Percentiles rank a stretch among this genome's conserved stretches.
These are phyloP conservation scores for Hylia prasina DNA, from an alignment of 2,113 vertebrate species.

Conservation along the genomic window DNA sequence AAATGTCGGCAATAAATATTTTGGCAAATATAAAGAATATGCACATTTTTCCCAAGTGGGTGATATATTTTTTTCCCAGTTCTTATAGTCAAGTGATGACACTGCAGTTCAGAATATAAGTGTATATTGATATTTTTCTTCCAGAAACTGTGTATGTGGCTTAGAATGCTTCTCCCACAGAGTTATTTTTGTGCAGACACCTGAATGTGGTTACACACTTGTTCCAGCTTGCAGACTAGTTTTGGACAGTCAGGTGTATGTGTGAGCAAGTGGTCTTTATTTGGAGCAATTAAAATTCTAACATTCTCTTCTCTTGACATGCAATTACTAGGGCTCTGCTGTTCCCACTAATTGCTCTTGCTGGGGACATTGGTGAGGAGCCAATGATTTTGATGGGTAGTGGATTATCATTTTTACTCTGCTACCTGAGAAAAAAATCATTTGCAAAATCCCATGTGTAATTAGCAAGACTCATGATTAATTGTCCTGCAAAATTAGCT, in stretches of 20 bases:
- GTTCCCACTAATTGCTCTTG: constrained; percentile 96
- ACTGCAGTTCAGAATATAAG: constrained; percentile 76
- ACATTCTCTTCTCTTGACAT: constrained; percentile 89
- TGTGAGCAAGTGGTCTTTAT: constrained; percentile 86
- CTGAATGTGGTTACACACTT: constrained; percentile 81
- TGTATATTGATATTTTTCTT: constrained; percentile 77
- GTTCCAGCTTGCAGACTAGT: constrained; percentile 74
- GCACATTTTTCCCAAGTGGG: constrained; percentile 80
- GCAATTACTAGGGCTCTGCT: constrained; percentile 92
- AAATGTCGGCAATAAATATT: constrained; percentile 77
- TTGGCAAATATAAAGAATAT: constrained; percentile 81
- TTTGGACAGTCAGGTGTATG: constrained; percentile 85
- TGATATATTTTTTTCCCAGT: constrained; percentile 62
- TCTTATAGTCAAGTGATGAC: constrained; percentile 75
- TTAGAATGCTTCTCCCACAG: constrained; percentile 51
- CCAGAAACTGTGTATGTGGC: constrained; percentile 58
- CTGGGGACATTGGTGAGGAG: constrained; percentile 93
- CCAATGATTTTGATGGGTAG: constrained; percentile 94
- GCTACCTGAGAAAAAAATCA: constrained; percentile 94
- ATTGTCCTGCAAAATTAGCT: constrained; percentile 99
- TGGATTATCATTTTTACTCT: constrained; percentile 93
- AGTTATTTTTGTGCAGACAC: constrained; percentile 89
- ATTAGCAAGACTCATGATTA: constrained; percentile 99
- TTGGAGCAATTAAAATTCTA: constrained; percentile 93
- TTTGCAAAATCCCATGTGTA: constrained; percentile 99